Base-by-base conservation (phyloP, 2,888 invertebrate species). In the Drosophila falleni region DNA sequence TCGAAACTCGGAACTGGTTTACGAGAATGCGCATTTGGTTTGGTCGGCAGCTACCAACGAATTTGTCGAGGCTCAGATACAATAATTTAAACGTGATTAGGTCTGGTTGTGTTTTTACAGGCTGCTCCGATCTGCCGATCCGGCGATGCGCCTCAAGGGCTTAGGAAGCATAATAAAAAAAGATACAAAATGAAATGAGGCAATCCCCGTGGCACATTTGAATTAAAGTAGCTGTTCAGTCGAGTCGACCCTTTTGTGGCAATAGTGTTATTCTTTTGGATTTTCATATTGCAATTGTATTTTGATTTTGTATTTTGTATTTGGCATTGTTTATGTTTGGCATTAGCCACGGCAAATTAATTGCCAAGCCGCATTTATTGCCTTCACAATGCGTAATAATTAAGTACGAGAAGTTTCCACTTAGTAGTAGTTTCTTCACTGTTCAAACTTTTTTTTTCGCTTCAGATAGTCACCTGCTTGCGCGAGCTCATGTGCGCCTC, bases 41-140 rank as follows among this genome's bases (percentile, higher is more conserved):
- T 77, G 87, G 87, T 83, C 76, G 74, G 77, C 66, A 78, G 74
- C 74, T 72, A 50, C 53, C 71, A 53, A 51, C 42, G 83, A 74
- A 78, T 76, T 79, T 80, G 64, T 63, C 31, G 73, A 55, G 78
- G 75, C 70, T 72, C 60, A 59, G 74, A 75, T 78, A 80, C 90
- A 90, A 91, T 91, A 91, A 92, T 92, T 92, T 91, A 92, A 92
- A 92, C 92, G 91, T 92, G 92, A 92, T 92, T 92, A 92, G 84
- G 89, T 82, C 78, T 86, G 84, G 85, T 86, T 76, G 87, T 91
- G 92, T 92, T 92, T 92, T 92, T 90, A 91, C 92, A 92, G 92
- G 91, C 90, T 92, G 81, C 85, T 59, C 64, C 39, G 44, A 46
- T 62, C 46, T 77, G 71, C 73, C 83, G 49, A 46, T 62, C 44